phyloP scores from a whole-genome alignment of 2,888 invertebrate species.

The Argyra leucocephala region DNA sequence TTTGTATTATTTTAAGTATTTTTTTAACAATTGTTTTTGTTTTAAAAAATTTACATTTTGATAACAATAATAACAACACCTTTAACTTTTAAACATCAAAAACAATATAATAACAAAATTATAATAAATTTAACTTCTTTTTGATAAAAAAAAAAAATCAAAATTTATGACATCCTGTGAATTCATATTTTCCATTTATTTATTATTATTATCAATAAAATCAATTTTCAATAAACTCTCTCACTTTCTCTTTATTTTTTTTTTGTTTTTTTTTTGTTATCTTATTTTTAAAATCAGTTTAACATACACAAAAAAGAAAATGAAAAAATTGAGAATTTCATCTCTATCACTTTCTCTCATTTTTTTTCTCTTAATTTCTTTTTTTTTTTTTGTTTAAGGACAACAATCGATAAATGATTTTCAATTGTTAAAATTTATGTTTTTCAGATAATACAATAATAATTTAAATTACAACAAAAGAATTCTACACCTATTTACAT shows the following conservation, averaged over 20 bases:
- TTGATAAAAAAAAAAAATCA: neutral
- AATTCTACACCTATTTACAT: no score
- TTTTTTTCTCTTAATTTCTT: no score
- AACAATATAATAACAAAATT: neutral
- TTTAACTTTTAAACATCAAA: neutral
- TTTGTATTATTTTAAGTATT: no score
- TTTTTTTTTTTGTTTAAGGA: no score
- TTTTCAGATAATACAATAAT: no score
- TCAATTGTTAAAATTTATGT: no score
- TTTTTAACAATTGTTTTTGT: neutral
- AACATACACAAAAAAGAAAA: neutral
- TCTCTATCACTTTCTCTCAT: no score
- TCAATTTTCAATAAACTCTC: neutral
- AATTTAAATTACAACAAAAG: no score
- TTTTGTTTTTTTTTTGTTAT: neutral
- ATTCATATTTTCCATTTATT: no score
- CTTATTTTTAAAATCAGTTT: neutral
- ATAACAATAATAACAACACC: constrained; percentile 6
- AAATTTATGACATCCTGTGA: constrained; percentile 3
- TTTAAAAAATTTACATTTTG: neutral
- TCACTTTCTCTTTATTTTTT: neutral
- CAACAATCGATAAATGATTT: no score
- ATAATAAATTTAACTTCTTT: constrained; percentile 1
- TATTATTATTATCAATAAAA: neutral
- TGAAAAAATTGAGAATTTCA: no score